Percentiles rank a stretch among this genome's conserved stretches.
Evolutionary conservation across 2,888 invertebrate species (phyloP).

Genomic region (Pandemis corylana): DNA sequence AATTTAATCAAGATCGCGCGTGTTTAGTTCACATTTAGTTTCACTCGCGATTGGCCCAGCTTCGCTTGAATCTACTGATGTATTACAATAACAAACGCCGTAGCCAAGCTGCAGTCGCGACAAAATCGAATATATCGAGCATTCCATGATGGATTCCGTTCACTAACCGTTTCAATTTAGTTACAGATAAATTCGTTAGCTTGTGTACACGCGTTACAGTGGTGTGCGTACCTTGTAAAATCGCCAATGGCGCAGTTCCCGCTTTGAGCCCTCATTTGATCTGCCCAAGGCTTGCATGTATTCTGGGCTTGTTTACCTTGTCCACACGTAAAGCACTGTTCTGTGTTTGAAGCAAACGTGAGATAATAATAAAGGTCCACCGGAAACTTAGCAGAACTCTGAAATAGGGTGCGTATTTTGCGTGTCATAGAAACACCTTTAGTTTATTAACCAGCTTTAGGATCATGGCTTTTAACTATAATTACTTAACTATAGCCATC

Average conservation of each 20-base stretch:
- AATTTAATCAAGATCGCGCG: constrained; percentile 17
- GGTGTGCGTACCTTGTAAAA: neutral
- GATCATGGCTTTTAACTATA: no score
- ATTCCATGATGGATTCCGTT: constrained; percentile 1
- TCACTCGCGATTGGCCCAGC: neutral
- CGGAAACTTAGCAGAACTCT: neutral
- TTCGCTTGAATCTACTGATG: neutral
- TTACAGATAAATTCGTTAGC: constrained; percentile 8
- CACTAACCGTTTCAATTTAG: constrained; percentile 4
- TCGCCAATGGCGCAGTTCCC: neutral
- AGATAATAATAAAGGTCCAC: neutral
- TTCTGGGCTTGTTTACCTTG: neutral
- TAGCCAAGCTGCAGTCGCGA: neutral
- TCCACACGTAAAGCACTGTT: neutral
- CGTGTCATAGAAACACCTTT: neutral
- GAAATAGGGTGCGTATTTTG: neutral
- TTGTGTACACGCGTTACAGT: neutral
- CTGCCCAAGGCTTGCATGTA: neutral
- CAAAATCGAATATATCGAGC: neutral
- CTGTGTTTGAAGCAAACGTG: neutral
- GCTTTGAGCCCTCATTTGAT: neutral
- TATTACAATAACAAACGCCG: neutral
- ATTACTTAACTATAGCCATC: no score
- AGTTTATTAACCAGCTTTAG: no score
- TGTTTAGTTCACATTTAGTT: neutral